phyloP scores from a whole-genome alignment of 2,113 vertebrate genomes.

The Cricetomys ansorgei region DNA sequence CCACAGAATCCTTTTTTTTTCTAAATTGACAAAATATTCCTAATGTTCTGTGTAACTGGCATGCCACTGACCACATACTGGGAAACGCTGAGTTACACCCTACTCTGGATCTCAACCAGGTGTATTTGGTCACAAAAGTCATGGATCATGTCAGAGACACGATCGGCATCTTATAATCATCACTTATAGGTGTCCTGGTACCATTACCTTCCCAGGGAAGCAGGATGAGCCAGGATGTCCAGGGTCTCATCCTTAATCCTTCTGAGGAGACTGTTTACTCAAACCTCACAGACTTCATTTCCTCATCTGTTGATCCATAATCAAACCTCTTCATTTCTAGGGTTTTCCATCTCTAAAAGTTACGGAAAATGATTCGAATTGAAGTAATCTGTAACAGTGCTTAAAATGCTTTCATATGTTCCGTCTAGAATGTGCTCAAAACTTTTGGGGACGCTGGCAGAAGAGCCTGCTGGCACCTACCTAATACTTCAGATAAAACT shows the following conservation, averaged over 20 bases:
- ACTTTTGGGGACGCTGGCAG: background rate
- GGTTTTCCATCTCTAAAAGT: background rate
- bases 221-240: background rate
- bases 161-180: background rate
- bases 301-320: background rate
- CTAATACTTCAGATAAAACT: background rate
- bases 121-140: background rate
- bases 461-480: background rate
- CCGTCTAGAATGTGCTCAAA: background rate
- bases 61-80: background rate
- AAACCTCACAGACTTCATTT: constrained; percentile 3
- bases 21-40: background rate
- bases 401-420: background rate
- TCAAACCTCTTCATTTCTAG: background rate
- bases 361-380: background rate
- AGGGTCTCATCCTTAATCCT: background rate
- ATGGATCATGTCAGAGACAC: background rate
- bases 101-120: background rate
- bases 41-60: background rate
- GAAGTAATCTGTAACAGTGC: background rate
- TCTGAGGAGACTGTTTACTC: background rate
- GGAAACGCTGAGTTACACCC: background rate
- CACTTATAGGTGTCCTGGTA: background rate
- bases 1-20: background rate
- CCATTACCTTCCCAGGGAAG: no score